Evolutionary conservation across 2,113 vertebrate genomes (phyloP).

Genomic region (Heterocephalus glaber): DNA sequence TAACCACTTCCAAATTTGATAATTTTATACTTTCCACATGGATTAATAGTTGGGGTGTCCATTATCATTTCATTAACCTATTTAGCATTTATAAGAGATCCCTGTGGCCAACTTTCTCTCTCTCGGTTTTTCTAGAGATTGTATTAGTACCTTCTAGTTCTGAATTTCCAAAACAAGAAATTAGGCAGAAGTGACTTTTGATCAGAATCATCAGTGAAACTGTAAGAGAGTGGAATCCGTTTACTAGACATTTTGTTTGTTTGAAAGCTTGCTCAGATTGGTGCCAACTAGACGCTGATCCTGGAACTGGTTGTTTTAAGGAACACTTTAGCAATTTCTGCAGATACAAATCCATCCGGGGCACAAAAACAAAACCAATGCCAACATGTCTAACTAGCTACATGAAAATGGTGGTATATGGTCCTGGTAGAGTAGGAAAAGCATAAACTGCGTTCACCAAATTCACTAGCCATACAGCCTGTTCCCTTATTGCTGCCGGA

Average conservation of each 20-base stretch:
- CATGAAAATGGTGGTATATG: not conserved
- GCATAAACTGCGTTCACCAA: not conserved
- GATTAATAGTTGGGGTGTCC: not conserved
- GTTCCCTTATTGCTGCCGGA: not conserved
- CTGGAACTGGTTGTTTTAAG: not conserved
- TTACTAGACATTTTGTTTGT: not conserved
- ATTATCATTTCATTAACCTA: not conserved
- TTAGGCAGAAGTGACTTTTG: not conserved
- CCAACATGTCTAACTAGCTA: not conserved
- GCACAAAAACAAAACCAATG: not conserved
- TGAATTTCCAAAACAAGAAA: slow-evolving; percentile 9
- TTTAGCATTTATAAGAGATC: not conserved
- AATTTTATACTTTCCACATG: not conserved
- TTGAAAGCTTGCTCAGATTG: not conserved
- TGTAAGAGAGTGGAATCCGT: not conserved
- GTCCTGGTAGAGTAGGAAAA: not conserved
- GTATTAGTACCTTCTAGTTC: not conserved
- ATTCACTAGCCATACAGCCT: not conserved
- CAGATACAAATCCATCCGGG: not conserved
- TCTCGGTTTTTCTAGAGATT: not conserved
- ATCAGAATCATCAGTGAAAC: slow-evolving; percentile 40
- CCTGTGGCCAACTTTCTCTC: not conserved
- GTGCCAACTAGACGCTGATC: not conserved
- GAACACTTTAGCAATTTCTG: not conserved
- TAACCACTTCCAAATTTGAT: slow-evolving; percentile 7